These are phyloP conservation scores for Yponomeuta malinellus DNA, from an alignment of 2,888 invertebrate genomes.

Conservation along the genomic window DNA sequence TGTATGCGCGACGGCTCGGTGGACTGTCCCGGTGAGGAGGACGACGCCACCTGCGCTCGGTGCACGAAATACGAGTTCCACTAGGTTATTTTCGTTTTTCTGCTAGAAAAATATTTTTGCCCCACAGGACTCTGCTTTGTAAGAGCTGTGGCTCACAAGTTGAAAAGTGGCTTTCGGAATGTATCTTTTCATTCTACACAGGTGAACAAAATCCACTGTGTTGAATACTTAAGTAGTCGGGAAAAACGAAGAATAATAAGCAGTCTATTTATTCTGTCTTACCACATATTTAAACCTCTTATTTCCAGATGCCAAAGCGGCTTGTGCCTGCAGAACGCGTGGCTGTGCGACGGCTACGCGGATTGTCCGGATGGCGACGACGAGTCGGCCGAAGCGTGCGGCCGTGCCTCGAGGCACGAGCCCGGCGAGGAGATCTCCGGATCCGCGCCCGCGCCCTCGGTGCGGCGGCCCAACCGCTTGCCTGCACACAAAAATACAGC, in stretches of 20 bases:
- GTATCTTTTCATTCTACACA: too few relatives aligned
- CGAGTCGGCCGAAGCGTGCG: constrained; percentile 33
- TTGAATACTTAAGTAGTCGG: too few relatives aligned
- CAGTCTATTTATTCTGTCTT: too few relatives aligned
- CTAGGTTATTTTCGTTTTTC: constrained; percentile 29
- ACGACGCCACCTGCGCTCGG: constrained; percentile 71
- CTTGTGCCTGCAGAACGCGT: constrained; percentile 54
- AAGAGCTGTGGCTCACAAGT: too few relatives aligned
- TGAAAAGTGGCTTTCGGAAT: too few relatives aligned
- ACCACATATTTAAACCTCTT: too few relatives aligned
- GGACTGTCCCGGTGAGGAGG: constrained; percentile 79
- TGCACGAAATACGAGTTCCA: constrained; percentile 55
- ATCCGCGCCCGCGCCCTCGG: constrained; percentile 56
- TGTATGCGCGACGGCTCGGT: constrained; percentile 79
- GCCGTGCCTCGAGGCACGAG: constrained; percentile 31
- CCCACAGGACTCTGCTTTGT: too few relatives aligned
- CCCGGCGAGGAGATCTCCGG: constrained; percentile 56
- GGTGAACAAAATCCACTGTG: too few relatives aligned
- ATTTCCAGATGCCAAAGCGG: constrained; percentile 50
- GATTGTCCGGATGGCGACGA: constrained; percentile 65
- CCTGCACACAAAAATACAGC: constrained; percentile 19
- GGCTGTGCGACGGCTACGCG: constrained; percentile 67
- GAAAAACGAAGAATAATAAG: too few relatives aligned
- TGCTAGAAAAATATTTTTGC: too few relatives aligned
- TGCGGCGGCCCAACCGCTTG: constrained; percentile 43